Percentiles rank a stretch among this genome's conserved stretches.
phyloP scores from a whole-genome alignment of 2,113 vertebrate species.

The Ammodramus savannarum region DNA sequence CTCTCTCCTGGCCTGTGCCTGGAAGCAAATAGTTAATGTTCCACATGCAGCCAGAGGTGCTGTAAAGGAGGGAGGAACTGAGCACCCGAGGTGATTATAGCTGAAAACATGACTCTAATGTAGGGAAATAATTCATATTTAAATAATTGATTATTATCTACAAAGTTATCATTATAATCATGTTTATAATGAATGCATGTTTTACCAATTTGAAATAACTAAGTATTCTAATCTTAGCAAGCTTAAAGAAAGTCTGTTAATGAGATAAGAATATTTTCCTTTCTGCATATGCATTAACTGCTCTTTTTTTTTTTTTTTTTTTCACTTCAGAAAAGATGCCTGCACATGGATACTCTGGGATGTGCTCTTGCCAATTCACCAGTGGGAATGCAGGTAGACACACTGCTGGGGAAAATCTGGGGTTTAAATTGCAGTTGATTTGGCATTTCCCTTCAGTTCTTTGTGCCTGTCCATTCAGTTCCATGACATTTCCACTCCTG shows the following conservation, averaged over 20 bases:
- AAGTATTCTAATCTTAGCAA: slow-evolving; percentile 69
- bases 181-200: slow-evolving; percentile 70
- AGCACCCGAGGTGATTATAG: slow-evolving; percentile 56
- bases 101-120: slow-evolving; percentile 67
- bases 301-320: slow-evolving; percentile 16
- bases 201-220: slow-evolving; percentile 70
- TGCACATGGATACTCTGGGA: slow-evolving; percentile 1
- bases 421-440: neutral
- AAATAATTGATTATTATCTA: slow-evolving; percentile 72
- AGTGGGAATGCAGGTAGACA: neutral
- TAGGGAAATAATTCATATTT: slow-evolving; percentile 70
- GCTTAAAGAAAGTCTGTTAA: slow-evolving; percentile 67
- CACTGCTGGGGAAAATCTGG: neutral
- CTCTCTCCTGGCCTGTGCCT: neutral
- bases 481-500: neutral
- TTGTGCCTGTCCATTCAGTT: neutral
- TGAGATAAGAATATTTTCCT: slow-evolving; percentile 64
- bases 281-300: slow-evolving; percentile 64
- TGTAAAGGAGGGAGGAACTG: slow-evolving; percentile 36
- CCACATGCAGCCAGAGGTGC: slow-evolving; percentile 22
- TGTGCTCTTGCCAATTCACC: neutral
- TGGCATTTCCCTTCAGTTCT: neutral
- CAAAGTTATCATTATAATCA: slow-evolving; percentile 70
- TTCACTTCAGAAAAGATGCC: slow-evolving; percentile 29
- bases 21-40: slow-evolving; percentile 51